phyloP scores from a whole-genome alignment of 2,888 invertebrate species.

The Cataglyphis altisquamis region DNA sequence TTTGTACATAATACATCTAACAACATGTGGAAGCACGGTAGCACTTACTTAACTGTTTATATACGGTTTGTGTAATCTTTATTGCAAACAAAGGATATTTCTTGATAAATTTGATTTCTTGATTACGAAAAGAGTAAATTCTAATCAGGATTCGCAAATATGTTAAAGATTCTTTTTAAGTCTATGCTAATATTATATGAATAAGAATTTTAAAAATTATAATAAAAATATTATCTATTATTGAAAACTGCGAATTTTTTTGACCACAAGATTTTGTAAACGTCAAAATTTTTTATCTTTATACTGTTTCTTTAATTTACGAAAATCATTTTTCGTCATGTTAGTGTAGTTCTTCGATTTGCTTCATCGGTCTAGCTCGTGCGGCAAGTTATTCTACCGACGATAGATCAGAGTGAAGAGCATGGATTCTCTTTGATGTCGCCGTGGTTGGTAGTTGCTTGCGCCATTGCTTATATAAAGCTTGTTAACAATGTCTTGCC shows the following conservation, averaged over 20 bases:
- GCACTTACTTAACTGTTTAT: not conserved
- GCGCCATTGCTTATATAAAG: conserved; percentile 72
- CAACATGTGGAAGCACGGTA: not conserved
- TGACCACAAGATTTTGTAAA: not conserved
- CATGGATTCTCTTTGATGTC: conserved; percentile 72
- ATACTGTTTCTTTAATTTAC: not conserved
- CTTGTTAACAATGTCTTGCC: conserved; percentile 71
- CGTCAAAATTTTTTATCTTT: not conserved
- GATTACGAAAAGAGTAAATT: not conserved
- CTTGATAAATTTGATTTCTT: not conserved
- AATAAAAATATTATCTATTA: conserved; percentile 5
- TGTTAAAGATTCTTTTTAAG: not conserved
- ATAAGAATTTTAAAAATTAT: not conserved
- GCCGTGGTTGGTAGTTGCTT: conserved; percentile 54
- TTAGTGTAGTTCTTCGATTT: conserved; percentile 11
- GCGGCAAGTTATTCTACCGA: conserved; percentile 21
- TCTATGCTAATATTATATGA: not conserved
- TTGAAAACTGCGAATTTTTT: not conserved
- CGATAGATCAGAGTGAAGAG: conserved; percentile 59
- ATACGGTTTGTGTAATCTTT: not conserved
- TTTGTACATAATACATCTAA: conserved; percentile 19
- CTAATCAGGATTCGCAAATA: not conserved
- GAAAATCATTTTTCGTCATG: conserved; percentile 9
- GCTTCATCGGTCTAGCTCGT: conserved; percentile 34
- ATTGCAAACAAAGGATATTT: not conserved